Percentiles rank a stretch among this genome's conserved stretches.
Evolutionary conservation across 2,113 vertebrate genomes (phyloP).

Genomic region (Paratilapia polleni): DNA sequence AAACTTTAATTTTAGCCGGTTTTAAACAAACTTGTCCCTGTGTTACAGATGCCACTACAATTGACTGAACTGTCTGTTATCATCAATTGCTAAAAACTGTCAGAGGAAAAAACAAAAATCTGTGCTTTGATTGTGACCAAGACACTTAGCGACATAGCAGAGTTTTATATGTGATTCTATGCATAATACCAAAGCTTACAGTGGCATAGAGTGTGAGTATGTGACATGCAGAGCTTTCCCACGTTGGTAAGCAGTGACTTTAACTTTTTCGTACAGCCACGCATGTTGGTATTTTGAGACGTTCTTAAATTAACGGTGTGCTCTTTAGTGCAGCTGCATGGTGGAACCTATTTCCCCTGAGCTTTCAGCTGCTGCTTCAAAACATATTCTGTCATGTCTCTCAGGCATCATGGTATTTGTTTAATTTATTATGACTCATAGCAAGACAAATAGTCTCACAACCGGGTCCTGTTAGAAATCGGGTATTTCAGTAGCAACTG

Average conservation of each 20-base stretch:
- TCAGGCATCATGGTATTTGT: background rate
- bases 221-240: background rate
- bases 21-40: background rate
- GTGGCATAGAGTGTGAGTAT: background rate
- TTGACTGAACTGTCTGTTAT: background rate
- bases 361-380: background rate
- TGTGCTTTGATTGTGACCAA: background rate
- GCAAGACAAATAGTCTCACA: background rate
- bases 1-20: background rate
- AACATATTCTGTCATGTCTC: background rate
- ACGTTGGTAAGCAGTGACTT: background rate
- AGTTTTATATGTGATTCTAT: background rate
- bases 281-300: background rate
- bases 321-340: background rate
- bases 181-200: background rate
- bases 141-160: background rate
- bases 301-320: background rate
- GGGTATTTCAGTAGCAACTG: background rate
- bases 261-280: constrained; percentile 10
- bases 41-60: too few species aligned
- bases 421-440: constrained; percentile 2
- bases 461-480: background rate
- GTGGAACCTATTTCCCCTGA: background rate
- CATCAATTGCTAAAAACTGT: background rate
- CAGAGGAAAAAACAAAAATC: background rate